Base-by-base conservation (phyloP, 2,888 invertebrate genomes). In the Priocnemis perturbator region DNA sequence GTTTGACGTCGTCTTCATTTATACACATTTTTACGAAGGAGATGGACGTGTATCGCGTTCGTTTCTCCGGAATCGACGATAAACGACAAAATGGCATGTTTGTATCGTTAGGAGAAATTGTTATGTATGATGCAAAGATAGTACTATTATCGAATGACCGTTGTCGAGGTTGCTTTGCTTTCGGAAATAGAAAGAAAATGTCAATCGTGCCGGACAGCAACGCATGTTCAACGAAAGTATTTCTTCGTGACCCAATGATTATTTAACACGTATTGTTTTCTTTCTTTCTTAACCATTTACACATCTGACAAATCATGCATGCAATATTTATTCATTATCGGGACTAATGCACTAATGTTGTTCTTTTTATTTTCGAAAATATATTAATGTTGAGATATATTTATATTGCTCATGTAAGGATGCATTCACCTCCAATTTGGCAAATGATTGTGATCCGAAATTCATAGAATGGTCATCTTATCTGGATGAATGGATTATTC, bases 131-230 rank as follows among this genome's bases (percentile, higher is more conserved):
- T 50, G 17, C 50, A 50, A 20, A n/a, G 17, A 20, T 20, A 4
- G 20, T 50, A 17, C 20, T 50, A 37, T 11, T 37, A 37, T 37
- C 37, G 37, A 37, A 37, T 37, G 23, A 55, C 26, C 55, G 5
- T 26, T 21, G 14, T 55, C 26, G 15, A 0, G 21, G 4, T 72
- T 62, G 69, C 53, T 56, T 55, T 48, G 48, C 47, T 48, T 47
- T 65, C 64, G 57, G 48, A 47, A 50, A 59, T 69, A 56, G 53
- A 62, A 23, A 47, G 37, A 9, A 11, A 70, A 77, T 73, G 61
- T 53, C 60, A 79, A 79, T 79, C 77, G n/a, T 70, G 50, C 67
- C 45, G 19, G 26, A 20, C 68, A 50, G 56, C 14, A 44, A 60
- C 65, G 23, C 30, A 57, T 44, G 57, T 61, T 55, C 58, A 44